Evolutionary conservation across 2,888 invertebrate species (phyloP).

Genomic region (Orthonychiurus folsomi): DNA sequence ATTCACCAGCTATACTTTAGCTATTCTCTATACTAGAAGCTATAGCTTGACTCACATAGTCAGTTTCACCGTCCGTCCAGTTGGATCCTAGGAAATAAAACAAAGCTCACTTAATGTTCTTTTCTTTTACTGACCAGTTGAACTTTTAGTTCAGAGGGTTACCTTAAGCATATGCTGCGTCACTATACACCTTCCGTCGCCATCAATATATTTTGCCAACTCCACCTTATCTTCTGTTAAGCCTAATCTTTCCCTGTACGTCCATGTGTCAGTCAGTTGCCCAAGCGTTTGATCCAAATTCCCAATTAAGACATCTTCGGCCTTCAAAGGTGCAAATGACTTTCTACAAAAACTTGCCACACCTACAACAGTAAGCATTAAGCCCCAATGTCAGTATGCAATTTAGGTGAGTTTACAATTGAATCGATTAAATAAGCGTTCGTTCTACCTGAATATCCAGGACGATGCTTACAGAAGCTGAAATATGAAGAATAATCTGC

Average conservation of each 20-base stretch:
- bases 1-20: too few relatives aligned
- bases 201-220: constrained; percentile 20
- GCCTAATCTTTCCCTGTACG: too few relatives aligned
- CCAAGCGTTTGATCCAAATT: constrained; percentile 26
- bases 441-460: constrained; percentile 34
- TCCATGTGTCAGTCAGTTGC: not conserved
- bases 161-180: constrained; percentile 30
- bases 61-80: not conserved
- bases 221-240: not conserved
- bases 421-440: too few relatives aligned
- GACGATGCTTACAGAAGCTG: constrained; percentile 21
- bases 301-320: constrained; percentile 21
- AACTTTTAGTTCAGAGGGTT: not conserved
- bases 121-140: not conserved
- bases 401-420: not conserved
- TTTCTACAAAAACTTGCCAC: not conserved
- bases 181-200: constrained; percentile 26
- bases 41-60: too few relatives aligned
- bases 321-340: constrained; percentile 7
- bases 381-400: not conserved
- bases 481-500: constrained; percentile 22
- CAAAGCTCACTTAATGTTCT: not conserved
- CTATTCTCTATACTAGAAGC: too few relatives aligned
- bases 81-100: not conserved
- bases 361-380: not conserved